Base-by-base conservation (phyloP, 2,888 invertebrate species). In the Stenotaenia linearis region DNA sequence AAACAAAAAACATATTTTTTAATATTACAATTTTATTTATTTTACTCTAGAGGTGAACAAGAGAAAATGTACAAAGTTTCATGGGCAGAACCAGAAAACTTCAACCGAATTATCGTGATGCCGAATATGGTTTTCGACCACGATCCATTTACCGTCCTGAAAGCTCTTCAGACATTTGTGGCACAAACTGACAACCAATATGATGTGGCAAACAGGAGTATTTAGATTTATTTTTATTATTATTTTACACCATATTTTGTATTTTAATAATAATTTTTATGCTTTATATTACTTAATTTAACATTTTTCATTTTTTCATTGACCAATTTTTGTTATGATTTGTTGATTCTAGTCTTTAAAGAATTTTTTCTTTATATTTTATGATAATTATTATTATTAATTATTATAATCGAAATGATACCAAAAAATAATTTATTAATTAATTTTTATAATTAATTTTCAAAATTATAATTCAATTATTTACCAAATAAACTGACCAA, bases 101-200 rank as follows among this genome's bases (percentile, higher is more conserved):
- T 94, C 86, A 90, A 90, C 88, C 92, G 94, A 84, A 88, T 96
- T 78, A 89, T 92, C 83, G 92, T 96, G 78, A 93, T 94, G 90
- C 93, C 94, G 6, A 89, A 92, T 77, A 95, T 95, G 93, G 85
- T 95, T 4, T 88, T 93, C 0, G 95, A 96, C 86, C 96, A 96
- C 85, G 87, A 95, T 76, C 95, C 96, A 0, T 92, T 94, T 85
- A 92, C 91, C 85, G 91, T 95, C 21, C 89, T 91, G 83, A 88
- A 90, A 82, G 92, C 93, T 25, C 87, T 95, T 78, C 89, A 90
- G 61, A 21, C 56, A 23, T 92, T 0, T 18, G 56, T 56, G n/a
- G 56, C 21, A 15, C 56, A 56, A 56, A 21, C 21, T 56, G 56
- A 56, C 3, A 56, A 56, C 21, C 56, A 56, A 56, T 56, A 18